Evolutionary conservation across 2,113 vertebrate genomes (phyloP), one percentile per base, ranked within the genome.

Genomic region (Furnarius figulus): DNA sequence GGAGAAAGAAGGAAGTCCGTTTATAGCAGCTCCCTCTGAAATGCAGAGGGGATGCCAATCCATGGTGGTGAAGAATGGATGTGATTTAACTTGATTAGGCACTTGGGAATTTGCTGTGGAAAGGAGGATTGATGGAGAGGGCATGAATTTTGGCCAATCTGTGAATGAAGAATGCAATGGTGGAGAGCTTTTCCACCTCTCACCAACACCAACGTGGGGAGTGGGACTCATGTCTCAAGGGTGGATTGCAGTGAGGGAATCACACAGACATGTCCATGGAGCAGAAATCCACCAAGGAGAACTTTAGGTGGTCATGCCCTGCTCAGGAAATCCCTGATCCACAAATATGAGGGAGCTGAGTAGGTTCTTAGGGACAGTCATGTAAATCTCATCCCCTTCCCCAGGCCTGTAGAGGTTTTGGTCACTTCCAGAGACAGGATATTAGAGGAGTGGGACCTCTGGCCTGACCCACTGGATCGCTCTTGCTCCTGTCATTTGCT

Each of bases 121-220:
- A 92, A 95, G 56, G 52, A 90, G 35, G 68, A 86, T 87, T 95
- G 88, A 93, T 87, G 79, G 72, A 44, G 39, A 93, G 70, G 95
- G 90, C 83, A 92, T 5, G 28, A 9, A 18, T 88, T 94, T 72
- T 8, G 6, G 83, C 35, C 86, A 72, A 11, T 50, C 50, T 84
- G 72, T 59, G 39, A 84, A 61, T 11, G 86, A 89, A 35, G 15
- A 77, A 35, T 1, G 2, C 14, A 24, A 1, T 12, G 31, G 68
- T n/a, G 62, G 83, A 33, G 63, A 71, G 39, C 9, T 91, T 87
- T 72, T 76, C 47, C 44, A 78, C 39, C 56, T 78, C 67, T 81
- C 39, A 22, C 23, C 55, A 2, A 19, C 28, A 52, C 55, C 56
- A 85, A 28, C 46, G 2, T 8, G 21, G 18, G 67, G 10, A 8